phyloP scores from a whole-genome alignment of 2,113 vertebrate species.

The Scomber japonicus region DNA sequence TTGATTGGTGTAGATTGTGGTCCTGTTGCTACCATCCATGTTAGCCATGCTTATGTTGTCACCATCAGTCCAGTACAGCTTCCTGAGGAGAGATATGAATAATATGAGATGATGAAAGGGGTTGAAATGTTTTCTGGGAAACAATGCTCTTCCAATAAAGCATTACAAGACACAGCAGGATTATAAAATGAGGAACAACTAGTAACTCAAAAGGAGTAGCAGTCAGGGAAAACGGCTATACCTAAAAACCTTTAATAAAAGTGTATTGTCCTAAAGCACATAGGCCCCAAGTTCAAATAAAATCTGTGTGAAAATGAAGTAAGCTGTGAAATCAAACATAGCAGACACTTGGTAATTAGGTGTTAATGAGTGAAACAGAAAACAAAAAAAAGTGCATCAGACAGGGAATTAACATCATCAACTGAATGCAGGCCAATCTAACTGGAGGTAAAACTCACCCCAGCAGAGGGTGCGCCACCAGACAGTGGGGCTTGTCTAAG shows the following conservation, averaged over 20 bases:
- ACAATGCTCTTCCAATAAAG: neutral
- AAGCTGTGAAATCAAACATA: neutral
- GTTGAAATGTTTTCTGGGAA: neutral
- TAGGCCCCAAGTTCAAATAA: too few species aligned
- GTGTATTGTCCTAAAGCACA: neutral
- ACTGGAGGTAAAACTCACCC: conserved; percentile 83
- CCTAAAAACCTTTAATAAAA: neutral
- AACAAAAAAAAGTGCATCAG: neutral
- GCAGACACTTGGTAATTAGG: neutral
- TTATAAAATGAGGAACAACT: neutral
- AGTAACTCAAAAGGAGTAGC: neutral
- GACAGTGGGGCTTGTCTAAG: conserved; percentile 94
- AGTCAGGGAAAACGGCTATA: neutral
- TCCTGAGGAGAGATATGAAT: conserved; percentile 79
- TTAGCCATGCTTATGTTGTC: conserved; percentile 97
- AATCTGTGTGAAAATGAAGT: neutral
- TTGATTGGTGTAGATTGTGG: conserved; percentile 91
- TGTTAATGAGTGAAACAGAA: neutral
- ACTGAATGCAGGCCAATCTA: conserved; percentile 87
- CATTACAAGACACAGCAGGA: neutral
- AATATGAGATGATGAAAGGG: neutral
- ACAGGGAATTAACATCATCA: conserved; percentile 14
- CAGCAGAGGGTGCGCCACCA: conserved; percentile 91
- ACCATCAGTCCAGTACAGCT: conserved; percentile 97
- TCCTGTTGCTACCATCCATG: conserved; percentile 93